Conservation (phyloP, 2,797 vertebrate genomes). For the Arctocebus calabarensis region DNA sequence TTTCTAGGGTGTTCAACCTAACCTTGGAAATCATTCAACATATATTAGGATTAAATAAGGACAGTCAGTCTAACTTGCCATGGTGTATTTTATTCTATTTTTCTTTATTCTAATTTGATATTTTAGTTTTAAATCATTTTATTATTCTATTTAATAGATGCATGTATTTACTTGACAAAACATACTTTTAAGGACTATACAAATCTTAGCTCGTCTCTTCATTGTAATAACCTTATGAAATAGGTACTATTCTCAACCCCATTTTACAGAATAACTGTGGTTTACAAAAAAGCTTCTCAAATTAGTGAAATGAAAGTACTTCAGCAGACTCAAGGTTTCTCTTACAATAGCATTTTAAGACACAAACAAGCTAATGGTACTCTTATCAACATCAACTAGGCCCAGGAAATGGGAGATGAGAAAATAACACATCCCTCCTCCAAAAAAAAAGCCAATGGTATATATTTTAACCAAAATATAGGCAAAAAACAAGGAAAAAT, state of each 20-base stretch:
- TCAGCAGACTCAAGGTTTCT: not conserved
- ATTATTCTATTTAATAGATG: constrained; percentile 51
- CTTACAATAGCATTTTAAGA: constrained; percentile 36
- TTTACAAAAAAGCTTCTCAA: constrained; percentile 36
- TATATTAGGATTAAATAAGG: not conserved
- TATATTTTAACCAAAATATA: not conserved
- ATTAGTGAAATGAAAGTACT: not conserved
- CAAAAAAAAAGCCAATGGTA: not conserved
- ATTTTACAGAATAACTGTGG: not conserved
- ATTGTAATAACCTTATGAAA: constrained; percentile 5
- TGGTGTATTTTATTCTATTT: not conserved
- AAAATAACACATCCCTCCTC: not conserved
- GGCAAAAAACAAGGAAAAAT: not conserved
- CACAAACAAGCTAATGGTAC: not conserved
- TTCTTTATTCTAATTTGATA: not conserved
- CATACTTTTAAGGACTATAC: constrained; percentile 17
- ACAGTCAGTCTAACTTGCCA: not conserved
- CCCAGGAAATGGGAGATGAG: not conserved
- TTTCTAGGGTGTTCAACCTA: not conserved
- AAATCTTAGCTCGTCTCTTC: constrained; percentile 29
- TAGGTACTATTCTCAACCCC: not conserved
- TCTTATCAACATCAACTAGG: not conserved
- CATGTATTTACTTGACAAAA: not conserved
- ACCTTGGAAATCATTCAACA: constrained; percentile 23
- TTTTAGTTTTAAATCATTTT: constrained; percentile 33